These are phyloP conservation scores for Remorina albescens DNA, from an alignment of 2,797 vertebrate genomes.

Conservation along the genomic window DNA sequence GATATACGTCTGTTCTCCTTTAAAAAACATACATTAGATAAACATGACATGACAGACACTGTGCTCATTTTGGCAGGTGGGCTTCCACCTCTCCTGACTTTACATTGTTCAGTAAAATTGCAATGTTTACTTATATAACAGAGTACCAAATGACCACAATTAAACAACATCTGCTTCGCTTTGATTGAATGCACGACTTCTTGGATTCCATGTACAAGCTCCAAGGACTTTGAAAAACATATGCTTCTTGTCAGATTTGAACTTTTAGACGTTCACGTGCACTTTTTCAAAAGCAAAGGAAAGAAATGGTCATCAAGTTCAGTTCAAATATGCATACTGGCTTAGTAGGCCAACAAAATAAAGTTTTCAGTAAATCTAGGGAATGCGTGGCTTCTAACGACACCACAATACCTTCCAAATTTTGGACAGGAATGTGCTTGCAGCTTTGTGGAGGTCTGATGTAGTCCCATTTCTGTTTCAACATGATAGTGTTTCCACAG, in stretches of 20 bases:
- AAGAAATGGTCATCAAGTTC: slow-evolving; percentile 15
- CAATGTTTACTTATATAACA: slow-evolving; percentile 48
- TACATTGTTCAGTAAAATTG: slow-evolving; percentile 15
- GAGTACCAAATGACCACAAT: slow-evolving; percentile 54
- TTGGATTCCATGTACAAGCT: slow-evolving; percentile 44
- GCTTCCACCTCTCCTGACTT: slow-evolving; percentile 25
- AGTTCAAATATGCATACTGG: slow-evolving; percentile 11
- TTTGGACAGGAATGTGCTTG: not conserved
- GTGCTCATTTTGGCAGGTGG: slow-evolving; percentile 1
- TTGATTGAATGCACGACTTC: slow-evolving; percentile 43
- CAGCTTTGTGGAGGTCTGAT: not conserved
- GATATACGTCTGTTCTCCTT: slow-evolving; percentile 10
- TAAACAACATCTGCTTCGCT: slow-evolving; percentile 59
- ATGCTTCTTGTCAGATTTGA: slow-evolving; percentile 45
- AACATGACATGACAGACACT: slow-evolving; percentile 19
- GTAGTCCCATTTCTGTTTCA: not conserved
- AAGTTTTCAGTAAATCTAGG: slow-evolving; percentile 17
- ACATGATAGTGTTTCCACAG: too few species aligned
- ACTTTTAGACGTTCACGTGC: slow-evolving; percentile 14
- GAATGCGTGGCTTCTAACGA: slow-evolving; percentile 5
- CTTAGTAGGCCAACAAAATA: not conserved
- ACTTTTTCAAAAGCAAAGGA: slow-evolving; percentile 27
- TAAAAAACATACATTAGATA: slow-evolving; percentile 26
- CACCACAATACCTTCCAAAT: not conserved
- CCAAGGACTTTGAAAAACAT: slow-evolving; percentile 38